Base-by-base conservation (phyloP, 2,888 invertebrate genomes). In the Mythimna albipuncta region DNA sequence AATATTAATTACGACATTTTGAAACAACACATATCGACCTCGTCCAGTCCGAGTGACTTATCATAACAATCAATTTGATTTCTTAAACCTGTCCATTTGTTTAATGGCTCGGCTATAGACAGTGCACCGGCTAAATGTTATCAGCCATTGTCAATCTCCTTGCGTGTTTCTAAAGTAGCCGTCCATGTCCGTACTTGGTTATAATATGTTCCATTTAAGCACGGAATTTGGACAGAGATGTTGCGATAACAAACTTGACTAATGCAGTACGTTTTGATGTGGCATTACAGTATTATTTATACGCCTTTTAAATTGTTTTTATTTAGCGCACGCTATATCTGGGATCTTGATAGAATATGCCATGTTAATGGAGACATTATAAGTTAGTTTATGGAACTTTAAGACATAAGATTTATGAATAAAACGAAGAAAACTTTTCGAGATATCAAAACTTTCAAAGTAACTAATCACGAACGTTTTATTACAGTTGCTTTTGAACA, bases 21-120 rank as follows among this genome's bases (percentile, higher is more conserved):
- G 44, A 68, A 83, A 75, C 57, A 58, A 44, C 52, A 65, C 64
- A 57, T 52, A 75, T 73, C 77, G 68, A 72, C 71, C 69, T 66
- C 63, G 88, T 87, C 84, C 82, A 91, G 89, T 90, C 90, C 84
- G 88, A 91, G 89, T 92, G 91, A 94, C 91, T 93, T 94, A 95
- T 95, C 94, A 93, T 87, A 94, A 92, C 91, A 93, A 95, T 95
- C 95, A 94, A 94, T 95, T 93, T 90, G 90, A 90, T 91, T 90
- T 91, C 91, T 86, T 88, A 88, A 82, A 90, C 89, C 92, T 93
- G 94, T 95, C 95, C 93, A 91, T 95, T 94, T 95, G 94, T 95
- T 93, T 94, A 94, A 95, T 94, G 93, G 94, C 89, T 85, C 83
- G 75, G 83, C 91, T 90, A 91, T 92, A 93, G 93, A 92, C 93